A percentile compares a stretch with the other conserved stretches of the same genome.
Evolutionary conservation across 2,113 vertebrate genomes (phyloP).

Genomic region (Mustela nigripes): DNA sequence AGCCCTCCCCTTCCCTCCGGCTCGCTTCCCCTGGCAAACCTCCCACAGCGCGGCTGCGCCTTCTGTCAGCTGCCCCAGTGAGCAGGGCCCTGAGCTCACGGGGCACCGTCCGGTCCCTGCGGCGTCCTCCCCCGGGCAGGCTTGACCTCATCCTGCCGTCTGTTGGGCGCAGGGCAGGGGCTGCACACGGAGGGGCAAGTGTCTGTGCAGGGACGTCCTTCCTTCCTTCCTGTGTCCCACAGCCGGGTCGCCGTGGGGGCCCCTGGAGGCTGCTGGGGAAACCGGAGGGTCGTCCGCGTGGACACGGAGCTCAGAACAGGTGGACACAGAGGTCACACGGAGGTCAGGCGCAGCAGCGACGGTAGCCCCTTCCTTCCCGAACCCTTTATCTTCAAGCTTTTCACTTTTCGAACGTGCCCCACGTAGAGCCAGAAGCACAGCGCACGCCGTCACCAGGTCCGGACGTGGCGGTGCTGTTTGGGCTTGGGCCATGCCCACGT

Average conservation of each 20-base stretch:
- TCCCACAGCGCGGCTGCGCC: background rate
- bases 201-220: background rate
- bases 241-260: background rate
- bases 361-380: too few species aligned
- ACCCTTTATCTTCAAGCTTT: background rate
- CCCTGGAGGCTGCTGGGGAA: too few species aligned
- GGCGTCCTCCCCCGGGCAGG: background rate
- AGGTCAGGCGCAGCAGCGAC: background rate
- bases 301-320: background rate
- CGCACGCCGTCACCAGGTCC: fast-evolving
- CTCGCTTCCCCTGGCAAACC: background rate
- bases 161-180: background rate
- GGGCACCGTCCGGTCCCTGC: background rate
- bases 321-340: background rate
- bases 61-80: background rate
- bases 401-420: too few species aligned
- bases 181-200: background rate
- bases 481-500: too few species aligned
- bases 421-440: background rate
- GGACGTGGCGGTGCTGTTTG: background rate
- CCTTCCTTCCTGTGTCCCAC: background rate
- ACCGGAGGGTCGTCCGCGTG: too few species aligned
- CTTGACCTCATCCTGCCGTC: background rate
- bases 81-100: background rate
- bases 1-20: background rate